Conservation (phyloP, 2,113 vertebrate genomes). For the Neoarius graeffei region DNA sequence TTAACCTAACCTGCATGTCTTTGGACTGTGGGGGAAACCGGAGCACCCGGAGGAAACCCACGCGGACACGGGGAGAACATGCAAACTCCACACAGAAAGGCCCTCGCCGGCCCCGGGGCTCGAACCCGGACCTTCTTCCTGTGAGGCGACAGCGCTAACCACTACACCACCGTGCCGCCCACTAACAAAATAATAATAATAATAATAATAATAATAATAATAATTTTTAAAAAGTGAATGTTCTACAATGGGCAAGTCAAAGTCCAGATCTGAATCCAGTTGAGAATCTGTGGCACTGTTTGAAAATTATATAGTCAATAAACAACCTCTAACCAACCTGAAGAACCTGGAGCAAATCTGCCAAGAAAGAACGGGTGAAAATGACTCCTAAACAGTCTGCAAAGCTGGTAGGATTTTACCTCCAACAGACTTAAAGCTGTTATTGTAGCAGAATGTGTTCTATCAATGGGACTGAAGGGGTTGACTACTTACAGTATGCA, state of each 20-base stretch:
- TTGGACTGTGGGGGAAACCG: too few species aligned
- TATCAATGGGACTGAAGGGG: neutral
- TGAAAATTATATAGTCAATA: neutral
- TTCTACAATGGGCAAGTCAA: too few species aligned
- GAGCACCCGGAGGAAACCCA: too few species aligned
- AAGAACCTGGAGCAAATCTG: neutral
- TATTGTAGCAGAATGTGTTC: neutral
- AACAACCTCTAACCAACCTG: neutral
- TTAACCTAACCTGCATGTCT: too few species aligned
- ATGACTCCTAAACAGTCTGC: neutral
- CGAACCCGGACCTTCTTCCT: too few species aligned
- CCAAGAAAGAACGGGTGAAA: neutral
- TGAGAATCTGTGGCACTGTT: neutral
- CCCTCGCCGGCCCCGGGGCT: too few species aligned
- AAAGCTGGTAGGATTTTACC: neutral
- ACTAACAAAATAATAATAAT: neutral
- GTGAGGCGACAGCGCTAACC: too few species aligned
- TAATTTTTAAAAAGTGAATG: neutral
- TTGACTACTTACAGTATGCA: neutral
- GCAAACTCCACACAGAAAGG: too few species aligned
- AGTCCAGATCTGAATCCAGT: neutral
- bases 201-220: neutral
- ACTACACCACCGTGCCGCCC: too few species aligned
- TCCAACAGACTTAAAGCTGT: neutral
- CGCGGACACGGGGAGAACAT: too few species aligned